Evolutionary conservation across 2,113 vertebrate genomes (phyloP).

Genomic region (Choloepus hoffmanni): DNA sequence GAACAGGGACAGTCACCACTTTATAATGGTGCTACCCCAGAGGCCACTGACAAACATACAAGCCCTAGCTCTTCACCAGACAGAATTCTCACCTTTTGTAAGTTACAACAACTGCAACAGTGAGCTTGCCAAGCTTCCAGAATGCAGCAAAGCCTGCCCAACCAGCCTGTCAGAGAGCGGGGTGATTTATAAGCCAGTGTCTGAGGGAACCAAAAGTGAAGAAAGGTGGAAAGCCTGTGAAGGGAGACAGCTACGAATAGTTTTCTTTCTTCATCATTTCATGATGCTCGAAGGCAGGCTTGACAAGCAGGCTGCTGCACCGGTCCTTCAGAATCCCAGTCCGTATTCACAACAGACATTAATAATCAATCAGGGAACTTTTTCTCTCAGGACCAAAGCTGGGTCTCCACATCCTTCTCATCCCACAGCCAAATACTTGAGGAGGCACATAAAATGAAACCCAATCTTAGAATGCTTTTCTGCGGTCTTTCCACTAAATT

Average conservation of each 20-base stretch:
- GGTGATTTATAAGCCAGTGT: slow-evolving; percentile 44
- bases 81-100: background rate
- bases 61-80: background rate
- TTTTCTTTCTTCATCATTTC: background rate
- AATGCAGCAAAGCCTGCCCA: slow-evolving; percentile 53
- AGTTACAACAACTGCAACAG: background rate
- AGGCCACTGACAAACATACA: background rate
- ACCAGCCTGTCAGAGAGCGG: slow-evolving; percentile 21
- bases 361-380: background rate
- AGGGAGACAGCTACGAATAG: background rate
- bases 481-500: background rate
- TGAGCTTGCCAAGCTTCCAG: slow-evolving; percentile 28
- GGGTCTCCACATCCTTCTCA: background rate
- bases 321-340: background rate
- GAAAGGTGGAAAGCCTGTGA: background rate
- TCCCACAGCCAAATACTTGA: background rate
- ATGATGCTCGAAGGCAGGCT: background rate
- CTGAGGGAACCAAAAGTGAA: background rate
- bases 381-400: background rate
- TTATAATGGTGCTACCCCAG: background rate
- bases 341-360: background rate
- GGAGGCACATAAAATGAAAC: background rate
- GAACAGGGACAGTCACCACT: background rate
- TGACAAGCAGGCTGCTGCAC: background rate
- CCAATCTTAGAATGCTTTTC: background rate